Conservation (phyloP, 2,113 vertebrate genomes). For the Dolichotis patagonum region DNA sequence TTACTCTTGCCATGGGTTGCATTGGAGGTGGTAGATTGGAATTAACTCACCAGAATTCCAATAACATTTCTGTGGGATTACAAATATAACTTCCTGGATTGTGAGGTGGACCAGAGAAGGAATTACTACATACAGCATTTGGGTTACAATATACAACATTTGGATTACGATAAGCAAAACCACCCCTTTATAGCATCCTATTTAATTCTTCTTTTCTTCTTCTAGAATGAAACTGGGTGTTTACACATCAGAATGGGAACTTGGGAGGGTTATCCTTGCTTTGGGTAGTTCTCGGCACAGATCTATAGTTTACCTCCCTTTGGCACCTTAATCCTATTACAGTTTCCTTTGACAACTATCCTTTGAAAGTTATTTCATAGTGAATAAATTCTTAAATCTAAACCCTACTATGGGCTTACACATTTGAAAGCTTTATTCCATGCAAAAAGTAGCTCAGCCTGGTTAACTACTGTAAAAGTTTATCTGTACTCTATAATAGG, state of each 20-base stretch:
- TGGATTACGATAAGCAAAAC: slow-evolving; percentile 19
- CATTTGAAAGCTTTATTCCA: neutral
- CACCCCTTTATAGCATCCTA: neutral
- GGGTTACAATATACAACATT: too few species aligned
- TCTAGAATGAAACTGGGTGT: neutral
- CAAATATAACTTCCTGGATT: too few species aligned
- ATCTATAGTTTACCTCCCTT: neutral
- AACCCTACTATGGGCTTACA: neutral
- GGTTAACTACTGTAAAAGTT: neutral
- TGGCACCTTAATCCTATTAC: neutral
- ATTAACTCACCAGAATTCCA: too few species aligned
- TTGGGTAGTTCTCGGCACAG: neutral
- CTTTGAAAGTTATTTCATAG: slow-evolving; percentile 43
- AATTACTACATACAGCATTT: too few species aligned
- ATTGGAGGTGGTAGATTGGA: too few species aligned
- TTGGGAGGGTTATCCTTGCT: neutral
- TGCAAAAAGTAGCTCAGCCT: neutral
- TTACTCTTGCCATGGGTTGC: too few species aligned
- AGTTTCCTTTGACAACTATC: neutral
- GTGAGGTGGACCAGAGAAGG: too few species aligned
- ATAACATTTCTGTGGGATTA: too few species aligned
- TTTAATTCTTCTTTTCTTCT: neutral
- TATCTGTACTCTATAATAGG: neutral
- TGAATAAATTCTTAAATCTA: slow-evolving; percentile 17
- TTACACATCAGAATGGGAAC: slow-evolving; percentile 3